Percentiles rank a stretch among this genome's conserved stretches.
These are phyloP conservation scores for Alviniconcha marisindica DNA, from an alignment of 1,140 invertebrate species.

Conservation along the genomic window DNA sequence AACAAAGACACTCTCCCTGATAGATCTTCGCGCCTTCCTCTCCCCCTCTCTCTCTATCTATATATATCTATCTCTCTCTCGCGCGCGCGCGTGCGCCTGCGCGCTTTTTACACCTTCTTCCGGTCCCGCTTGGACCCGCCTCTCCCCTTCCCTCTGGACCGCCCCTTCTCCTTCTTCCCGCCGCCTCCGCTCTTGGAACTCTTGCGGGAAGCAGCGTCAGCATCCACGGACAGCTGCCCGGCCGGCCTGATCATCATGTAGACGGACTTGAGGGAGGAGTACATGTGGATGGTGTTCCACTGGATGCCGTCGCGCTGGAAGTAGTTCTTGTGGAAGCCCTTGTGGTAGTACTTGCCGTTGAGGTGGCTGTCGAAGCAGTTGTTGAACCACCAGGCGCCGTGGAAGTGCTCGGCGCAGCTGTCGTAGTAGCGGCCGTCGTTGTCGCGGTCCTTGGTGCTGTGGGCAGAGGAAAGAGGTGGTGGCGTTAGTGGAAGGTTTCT, in stretches of 20 bases:
- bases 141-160: background rate
- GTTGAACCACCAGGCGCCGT: conserved; percentile 79
- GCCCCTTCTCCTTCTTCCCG: background rate
- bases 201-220: conserved; percentile 40
- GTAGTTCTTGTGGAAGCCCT: conserved; percentile 71
- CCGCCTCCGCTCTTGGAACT: background rate
- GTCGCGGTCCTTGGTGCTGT: conserved; percentile 82
- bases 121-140: background rate
- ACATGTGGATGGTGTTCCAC: conserved; percentile 74
- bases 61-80: background rate
- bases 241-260: conserved; percentile 73
- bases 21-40: background rate
- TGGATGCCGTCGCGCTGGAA: conserved; percentile 74
- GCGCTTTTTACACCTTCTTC: background rate
- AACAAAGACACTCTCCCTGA: background rate
- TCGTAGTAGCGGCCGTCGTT: conserved; percentile 84
- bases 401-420: conserved; percentile 81
- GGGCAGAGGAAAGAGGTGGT: background rate
- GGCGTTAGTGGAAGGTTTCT: too few relatives aligned
- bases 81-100: background rate
- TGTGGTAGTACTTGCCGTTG: conserved; percentile 87
- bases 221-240: conserved; percentile 51
- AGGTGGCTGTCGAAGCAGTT: conserved; percentile 96
- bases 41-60: background rate
- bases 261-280: conserved; percentile 71